Percentiles rank a stretch among this genome's conserved stretches.
Evolutionary conservation across 2,797 vertebrate genomes (phyloP).

Genomic region (Typhlichthys subterraneus): DNA sequence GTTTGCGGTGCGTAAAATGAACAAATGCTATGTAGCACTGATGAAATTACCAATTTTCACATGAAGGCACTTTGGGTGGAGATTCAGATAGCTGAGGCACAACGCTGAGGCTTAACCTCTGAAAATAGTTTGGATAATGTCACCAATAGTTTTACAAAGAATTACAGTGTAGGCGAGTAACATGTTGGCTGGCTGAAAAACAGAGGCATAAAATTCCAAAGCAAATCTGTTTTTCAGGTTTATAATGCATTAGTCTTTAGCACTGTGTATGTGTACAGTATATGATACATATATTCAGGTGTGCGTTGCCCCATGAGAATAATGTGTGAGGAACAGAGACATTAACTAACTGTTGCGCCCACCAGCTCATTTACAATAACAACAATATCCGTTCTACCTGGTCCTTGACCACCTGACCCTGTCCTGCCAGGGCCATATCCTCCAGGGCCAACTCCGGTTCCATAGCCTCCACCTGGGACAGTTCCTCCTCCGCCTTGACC

Average conservation of each 20-base stretch:
- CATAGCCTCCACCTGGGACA: slow-evolving; percentile 26
- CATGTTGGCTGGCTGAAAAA: slow-evolving; percentile 47
- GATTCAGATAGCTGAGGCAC: slow-evolving; percentile 37
- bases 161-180: slow-evolving; percentile 20
- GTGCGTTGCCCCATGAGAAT: slow-evolving; percentile 30
- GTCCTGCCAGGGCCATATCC: slow-evolving; percentile 36
- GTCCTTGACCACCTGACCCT: slow-evolving; percentile 13
- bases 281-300: slow-evolving; percentile 20
- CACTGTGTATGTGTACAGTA: slow-evolving; percentile 14
- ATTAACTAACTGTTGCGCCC: slow-evolving; percentile 54
- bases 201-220: slow-evolving; percentile 58
- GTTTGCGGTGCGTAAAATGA: neutral
- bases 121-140: slow-evolving; percentile 47
- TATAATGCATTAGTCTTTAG: slow-evolving; percentile 54
- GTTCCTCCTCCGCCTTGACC: slow-evolving; percentile 28
- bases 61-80: slow-evolving; percentile 27
- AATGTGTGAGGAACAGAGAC: slow-evolving; percentile 45
- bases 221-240: slow-evolving; percentile 51
- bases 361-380: slow-evolving; percentile 33
- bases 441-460: slow-evolving; percentile 23
- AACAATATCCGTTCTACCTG: slow-evolving; percentile 53
- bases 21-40: slow-evolving; percentile 12
- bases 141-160: slow-evolving; percentile 26
- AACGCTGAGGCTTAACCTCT: slow-evolving; percentile 41
- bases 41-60: slow-evolving; percentile 19